phyloP scores from a whole-genome alignment of 2,888 invertebrate species.

The Tetramorium bicarinatum region DNA sequence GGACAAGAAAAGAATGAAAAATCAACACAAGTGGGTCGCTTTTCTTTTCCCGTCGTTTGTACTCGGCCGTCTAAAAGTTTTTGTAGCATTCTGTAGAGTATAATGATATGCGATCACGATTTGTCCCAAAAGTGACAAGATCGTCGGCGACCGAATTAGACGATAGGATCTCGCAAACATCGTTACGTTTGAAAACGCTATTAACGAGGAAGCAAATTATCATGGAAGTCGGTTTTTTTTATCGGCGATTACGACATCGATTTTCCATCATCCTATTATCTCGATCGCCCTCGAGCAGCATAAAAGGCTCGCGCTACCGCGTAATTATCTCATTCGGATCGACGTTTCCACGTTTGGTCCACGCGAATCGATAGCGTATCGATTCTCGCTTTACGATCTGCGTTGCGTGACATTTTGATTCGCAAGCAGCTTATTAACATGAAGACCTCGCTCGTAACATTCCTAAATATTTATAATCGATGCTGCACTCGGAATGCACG shows the following conservation, averaged over 20 bases:
- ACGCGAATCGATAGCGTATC: constrained; percentile 31
- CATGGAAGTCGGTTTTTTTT: constrained; percentile 29
- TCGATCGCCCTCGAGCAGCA: constrained; percentile 32
- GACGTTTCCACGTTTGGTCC: constrained; percentile 47
- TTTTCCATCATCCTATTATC: constrained; percentile 47
- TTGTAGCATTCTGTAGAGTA: neutral
- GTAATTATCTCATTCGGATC: constrained; percentile 35
- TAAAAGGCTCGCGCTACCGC: constrained; percentile 34
- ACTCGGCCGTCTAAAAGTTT: neutral
- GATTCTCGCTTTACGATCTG: constrained; percentile 23
- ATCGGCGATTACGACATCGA: constrained; percentile 35
- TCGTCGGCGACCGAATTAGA: neutral
- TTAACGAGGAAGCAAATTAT: constrained; percentile 31
- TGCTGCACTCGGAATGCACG: neutral
- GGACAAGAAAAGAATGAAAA: constrained; percentile 2
- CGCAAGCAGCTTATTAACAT: constrained; percentile 37
- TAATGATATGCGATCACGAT: neutral
- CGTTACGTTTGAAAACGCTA: neutral
- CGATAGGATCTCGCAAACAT: neutral
- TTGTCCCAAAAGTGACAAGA: neutral
- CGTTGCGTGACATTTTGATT: constrained; percentile 17
- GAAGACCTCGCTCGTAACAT: constrained; percentile 11
- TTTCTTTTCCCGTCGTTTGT: constrained; percentile 25
- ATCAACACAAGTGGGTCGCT: constrained; percentile 26
- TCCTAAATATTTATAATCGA: constrained; percentile 21